Base-by-base conservation (phyloP, 2,888 invertebrate genomes). In the Aplocera efformata region DNA sequence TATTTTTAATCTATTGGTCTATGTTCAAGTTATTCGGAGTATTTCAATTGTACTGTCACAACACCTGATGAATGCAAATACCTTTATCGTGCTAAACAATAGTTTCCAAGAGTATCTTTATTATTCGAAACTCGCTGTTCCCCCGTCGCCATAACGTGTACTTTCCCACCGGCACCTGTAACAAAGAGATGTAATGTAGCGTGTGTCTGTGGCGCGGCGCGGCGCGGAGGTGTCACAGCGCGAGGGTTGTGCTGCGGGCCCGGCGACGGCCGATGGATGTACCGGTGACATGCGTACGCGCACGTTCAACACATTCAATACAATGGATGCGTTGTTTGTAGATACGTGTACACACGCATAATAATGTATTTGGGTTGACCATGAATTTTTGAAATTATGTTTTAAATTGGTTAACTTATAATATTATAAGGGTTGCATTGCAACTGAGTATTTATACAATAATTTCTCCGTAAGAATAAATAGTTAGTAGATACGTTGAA, bases 181-280 rank as follows among this genome's bases (percentile, higher is more conserved):
- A 52, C 48, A 48, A 42, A 48, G 11, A 43, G 11, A 6, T 29
- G 29, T 33, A 30, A 34, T 31, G 9, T 22, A 5, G 4, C 20
- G 6, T 20, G 20, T 34, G 27, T 34, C 17, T 6, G 8, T 31
- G 25, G 21, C 23, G 13, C 10, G 7, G 3, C 27, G 27, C 20
- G 17, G 32, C 13, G 10, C 10, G 27, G 40, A 32, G 27, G 39
- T 41, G 50, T 52, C 52, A 50, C 26, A 26, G 28, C 32, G 33
- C 4, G 25, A 22, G 38, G 32, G 42, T 50, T 46, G 48, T 48
- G 25, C 38, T 7, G 3, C 17, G 29, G 7, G 21, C 21, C 29
- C 20, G 26, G 37, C 22, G 50, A 49, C 53, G 32, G 30, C 33
- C 40, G 50, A 53, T 37, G 42, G 45, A 42, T 37, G 42, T 10